A percentile compares a stretch with the other conserved stretches of the same genome.
Conservation (phyloP, 1,140 invertebrate species). For the Drosophila burlai region DNA sequence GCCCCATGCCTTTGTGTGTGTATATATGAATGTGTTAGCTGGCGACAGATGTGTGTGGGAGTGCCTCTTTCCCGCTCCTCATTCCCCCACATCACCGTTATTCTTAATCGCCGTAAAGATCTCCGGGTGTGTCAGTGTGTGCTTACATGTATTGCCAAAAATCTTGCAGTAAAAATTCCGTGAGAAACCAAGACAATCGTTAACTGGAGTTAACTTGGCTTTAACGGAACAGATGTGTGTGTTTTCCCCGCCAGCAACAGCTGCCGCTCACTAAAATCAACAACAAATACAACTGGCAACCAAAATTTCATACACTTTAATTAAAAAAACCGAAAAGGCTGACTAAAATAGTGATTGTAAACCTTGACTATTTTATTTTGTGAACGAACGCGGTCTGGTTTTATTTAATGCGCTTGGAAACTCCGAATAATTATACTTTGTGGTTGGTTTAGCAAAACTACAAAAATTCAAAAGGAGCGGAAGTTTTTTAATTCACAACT, state of each 20-base stretch:
- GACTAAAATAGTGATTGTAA: conserved; percentile 29
- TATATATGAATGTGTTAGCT: conserved; percentile 1
- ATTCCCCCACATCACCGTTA: conserved; percentile 5
- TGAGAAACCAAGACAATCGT: conserved; percentile 45
- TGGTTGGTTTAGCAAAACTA: conserved; percentile 10
- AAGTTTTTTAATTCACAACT: conserved; percentile 1
- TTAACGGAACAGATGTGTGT: conserved; percentile 51
- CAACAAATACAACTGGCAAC: conserved; percentile 10
- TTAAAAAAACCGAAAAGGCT: conserved; percentile 13
- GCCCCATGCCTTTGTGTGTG: conserved; percentile 23
- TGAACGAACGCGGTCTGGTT: conserved; percentile 2
- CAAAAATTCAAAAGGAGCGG: not conserved
- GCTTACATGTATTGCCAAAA: conserved; percentile 43
- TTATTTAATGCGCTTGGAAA: conserved; percentile 15
- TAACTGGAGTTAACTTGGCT: conserved; percentile 39
- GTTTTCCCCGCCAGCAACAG: conserved; percentile 26
- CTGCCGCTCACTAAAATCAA: conserved; percentile 30
- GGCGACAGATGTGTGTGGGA: conserved; percentile 24
- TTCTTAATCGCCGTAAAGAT: conserved; percentile 32
- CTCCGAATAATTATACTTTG: conserved; percentile 6
- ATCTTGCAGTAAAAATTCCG: conserved; percentile 32
- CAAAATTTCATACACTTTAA: conserved; percentile 31
- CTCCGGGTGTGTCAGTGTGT: conserved; percentile 16
- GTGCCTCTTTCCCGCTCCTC: not conserved
- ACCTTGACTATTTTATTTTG: conserved; percentile 33